These are phyloP conservation scores for Piscicola geometra DNA, from an alignment of 2,888 invertebrate species.

Conservation along the genomic window DNA sequence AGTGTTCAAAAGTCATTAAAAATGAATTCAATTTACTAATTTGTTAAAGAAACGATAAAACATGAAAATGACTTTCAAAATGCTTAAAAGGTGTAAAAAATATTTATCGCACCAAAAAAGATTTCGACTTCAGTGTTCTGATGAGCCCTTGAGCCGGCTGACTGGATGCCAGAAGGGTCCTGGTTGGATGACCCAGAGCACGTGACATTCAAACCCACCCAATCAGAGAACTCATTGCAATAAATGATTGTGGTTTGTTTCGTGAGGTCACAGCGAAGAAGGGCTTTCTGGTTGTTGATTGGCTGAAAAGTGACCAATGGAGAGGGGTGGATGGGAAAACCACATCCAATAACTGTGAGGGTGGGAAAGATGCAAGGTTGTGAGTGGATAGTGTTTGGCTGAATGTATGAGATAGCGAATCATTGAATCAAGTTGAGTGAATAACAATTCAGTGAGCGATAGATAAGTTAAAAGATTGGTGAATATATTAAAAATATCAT, in stretches of 20 bases:
- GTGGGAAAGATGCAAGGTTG: no score
- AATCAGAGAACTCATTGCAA: background rate
- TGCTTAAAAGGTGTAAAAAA: no score
- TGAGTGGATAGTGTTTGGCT: no score
- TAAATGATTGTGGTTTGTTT: background rate
- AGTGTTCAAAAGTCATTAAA: no score
- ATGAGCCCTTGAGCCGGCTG: background rate
- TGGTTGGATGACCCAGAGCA: background rate
- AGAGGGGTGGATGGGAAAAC: background rate
- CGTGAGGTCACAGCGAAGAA: background rate
- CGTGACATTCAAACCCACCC: constrained; percentile 4
- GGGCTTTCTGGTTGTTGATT: constrained; percentile 11
- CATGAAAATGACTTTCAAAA: no score
- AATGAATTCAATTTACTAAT: no score
- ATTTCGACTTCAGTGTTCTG: background rate
- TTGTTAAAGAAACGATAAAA: no score
- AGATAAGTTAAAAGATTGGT: no score
- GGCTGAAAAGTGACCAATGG: constrained; percentile 2
- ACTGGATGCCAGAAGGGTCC: constrained; percentile 1
- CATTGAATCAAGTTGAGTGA: no score
- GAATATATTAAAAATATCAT: no score
- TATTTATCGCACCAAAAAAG: background rate
- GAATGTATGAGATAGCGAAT: no score
- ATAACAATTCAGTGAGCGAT: no score
- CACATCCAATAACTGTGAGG: background rate